Evolutionary conservation across 2,888 invertebrate species (phyloP).

Genomic region (Polia nebulosa): DNA sequence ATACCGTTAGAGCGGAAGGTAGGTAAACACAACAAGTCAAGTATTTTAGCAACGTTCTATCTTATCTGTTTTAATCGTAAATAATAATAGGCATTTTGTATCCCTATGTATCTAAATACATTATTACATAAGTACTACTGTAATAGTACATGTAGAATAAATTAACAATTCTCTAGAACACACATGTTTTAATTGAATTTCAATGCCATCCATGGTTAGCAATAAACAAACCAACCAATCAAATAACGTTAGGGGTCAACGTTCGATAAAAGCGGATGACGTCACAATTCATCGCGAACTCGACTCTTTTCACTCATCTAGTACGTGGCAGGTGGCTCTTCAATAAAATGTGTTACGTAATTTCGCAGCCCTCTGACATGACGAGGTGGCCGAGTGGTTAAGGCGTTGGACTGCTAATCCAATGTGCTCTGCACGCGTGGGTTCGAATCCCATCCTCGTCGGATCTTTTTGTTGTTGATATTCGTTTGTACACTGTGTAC

Average conservation of each 20-base stretch:
- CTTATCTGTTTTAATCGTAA: constrained; percentile 1
- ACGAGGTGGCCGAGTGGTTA: constrained; percentile 97
- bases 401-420: constrained; percentile 97
- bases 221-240: constrained; percentile 12
- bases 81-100: constrained; percentile 1
- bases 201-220: constrained; percentile 33
- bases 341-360: constrained; percentile 58
- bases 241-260: constrained; percentile 56
- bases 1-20: too few species aligned
- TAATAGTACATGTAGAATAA: not conserved
- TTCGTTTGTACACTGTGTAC: not conserved
- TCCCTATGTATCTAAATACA: not conserved
- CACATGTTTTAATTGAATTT: constrained; percentile 23
- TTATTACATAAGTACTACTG: not conserved
- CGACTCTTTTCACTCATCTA: constrained; percentile 47
- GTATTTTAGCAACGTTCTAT: not conserved
- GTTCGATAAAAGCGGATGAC: constrained; percentile 64
- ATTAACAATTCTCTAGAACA: constrained; percentile 7
- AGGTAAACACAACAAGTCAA: not conserved
- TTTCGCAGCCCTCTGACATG: constrained; percentile 76
- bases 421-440: constrained; percentile 96
- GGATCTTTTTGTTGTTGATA: constrained; percentile 74
- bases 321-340: constrained; percentile 46
- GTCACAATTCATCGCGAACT: constrained; percentile 54
- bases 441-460: constrained; percentile 96